Base-by-base conservation (phyloP, 23 tunicate species). In the Ciona savignyi region DNA sequence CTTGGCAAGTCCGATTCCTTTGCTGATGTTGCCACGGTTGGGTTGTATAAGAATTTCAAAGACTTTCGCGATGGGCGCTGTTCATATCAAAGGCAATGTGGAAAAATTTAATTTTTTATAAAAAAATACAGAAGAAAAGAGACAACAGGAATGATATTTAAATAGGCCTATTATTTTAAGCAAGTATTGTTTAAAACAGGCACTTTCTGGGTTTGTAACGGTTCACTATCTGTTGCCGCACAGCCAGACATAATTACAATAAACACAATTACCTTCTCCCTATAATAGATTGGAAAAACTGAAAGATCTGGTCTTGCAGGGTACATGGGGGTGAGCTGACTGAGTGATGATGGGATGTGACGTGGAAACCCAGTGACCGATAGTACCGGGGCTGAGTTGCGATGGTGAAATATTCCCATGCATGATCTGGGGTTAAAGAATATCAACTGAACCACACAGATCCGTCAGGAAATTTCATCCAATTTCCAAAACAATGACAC, bases 201-300 rank as follows among this genome's bases (percentile, higher is more conserved):
- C n/a, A n/a, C n/a, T n/a, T n/a, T n/a, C n/a, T n/a, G n/a, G n/a
- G n/a, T n/a, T n/a, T n/a, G n/a, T n/a, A n/a, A n/a, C n/a, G n/a
- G n/a, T n/a, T n/a, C n/a, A n/a, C n/a, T n/a, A n/a, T n/a, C n/a
- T n/a, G 20, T 49, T 49, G 20, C 15, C 20, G 15, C 20, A 49
- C 20, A 49, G 20, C 15, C 20, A 11, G 20, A 49, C 15, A 11
- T 49, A 49, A 20, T 49, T 49, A 20, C 15, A 49, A 49, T 11
- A 49, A 15, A 70, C 1, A 1, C 2, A 27, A 30, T 34, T 63
- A 82, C 87, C 84, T 81, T 82, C 82, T 81, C 80, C 35, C 77
- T 88, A 76, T 88, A 88, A 31, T 80, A 88, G 42, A 81, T 81
- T 15, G 83, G 48, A 9, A 65, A 32, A 30, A 88, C 87, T 20